phyloP scores from a whole-genome alignment of 2,797 vertebrate species.

The Pelobates cultripes region DNA sequence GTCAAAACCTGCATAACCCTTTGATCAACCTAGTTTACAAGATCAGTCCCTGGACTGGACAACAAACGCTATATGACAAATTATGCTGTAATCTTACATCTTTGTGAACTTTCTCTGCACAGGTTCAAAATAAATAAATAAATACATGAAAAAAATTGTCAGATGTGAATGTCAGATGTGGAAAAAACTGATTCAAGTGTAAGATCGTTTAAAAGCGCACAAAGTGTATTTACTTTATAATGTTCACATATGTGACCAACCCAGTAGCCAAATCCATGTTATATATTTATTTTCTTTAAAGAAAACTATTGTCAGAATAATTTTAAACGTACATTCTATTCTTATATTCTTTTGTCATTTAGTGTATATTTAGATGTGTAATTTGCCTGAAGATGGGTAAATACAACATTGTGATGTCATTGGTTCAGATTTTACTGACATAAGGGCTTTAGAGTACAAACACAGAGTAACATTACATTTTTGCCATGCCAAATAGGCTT shows the following conservation, averaged over 20 bases:
- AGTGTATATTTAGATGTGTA: neutral
- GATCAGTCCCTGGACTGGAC: slow-evolving; percentile 41
- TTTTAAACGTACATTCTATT: neutral
- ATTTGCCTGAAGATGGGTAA: neutral
- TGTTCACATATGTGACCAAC: too few relatives aligned
- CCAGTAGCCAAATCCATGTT: neutral
- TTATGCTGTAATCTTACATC: slow-evolving; percentile 33
- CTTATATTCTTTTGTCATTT: neutral
- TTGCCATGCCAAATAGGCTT: neutral
- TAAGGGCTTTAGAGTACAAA: neutral
- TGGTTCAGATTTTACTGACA: neutral
- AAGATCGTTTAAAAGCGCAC: neutral
- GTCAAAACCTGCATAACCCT: slow-evolving; percentile 41
- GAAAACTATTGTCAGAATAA: neutral
- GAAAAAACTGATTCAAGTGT: neutral
- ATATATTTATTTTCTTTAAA: neutral
- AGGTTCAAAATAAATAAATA: neutral
- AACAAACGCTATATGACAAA: slow-evolving; percentile 34
- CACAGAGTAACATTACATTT: neutral
- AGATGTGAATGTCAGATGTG: neutral
- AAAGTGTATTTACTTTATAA: too few relatives aligned
- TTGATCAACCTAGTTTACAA: slow-evolving; percentile 48
- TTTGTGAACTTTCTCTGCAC: slow-evolving; percentile 5
- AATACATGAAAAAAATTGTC: neutral
- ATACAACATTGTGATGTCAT: neutral